Evolutionary conservation across 2,888 invertebrate genomes (phyloP), one percentile per base, ranked within the genome.

Genomic region (Pterobdella sp.): DNA sequence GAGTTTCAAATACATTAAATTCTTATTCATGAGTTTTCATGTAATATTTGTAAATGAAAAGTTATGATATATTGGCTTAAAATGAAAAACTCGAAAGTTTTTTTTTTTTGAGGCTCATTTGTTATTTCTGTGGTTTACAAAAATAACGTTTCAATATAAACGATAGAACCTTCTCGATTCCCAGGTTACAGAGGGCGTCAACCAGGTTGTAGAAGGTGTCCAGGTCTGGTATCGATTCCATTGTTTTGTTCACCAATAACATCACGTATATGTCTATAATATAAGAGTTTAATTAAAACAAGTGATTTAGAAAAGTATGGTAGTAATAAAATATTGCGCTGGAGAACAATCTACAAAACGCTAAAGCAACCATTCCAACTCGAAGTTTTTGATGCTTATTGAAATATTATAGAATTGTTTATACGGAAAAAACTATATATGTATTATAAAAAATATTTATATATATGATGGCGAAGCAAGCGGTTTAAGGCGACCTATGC

Each of bases 131-230:
- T n/a, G n/a, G n/a, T n/a, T n/a, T n/a, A n/a, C n/a, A n/a, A n/a
- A n/a, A n/a, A n/a, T n/a, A n/a, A n/a, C n/a, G n/a, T n/a, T n/a
- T n/a, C n/a, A n/a, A n/a, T n/a, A n/a, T n/a, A n/a, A 49, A 49
- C 52, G 52, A 49, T 26, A 10, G 65, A 4, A 83, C 79, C 32
- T 79, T 78, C 75, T 86, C 85, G 83, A 86, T 84, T 68, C 85
- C 86, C 67, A 85, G 94, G 78, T 94, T 94, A 82, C 97, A 96
- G 76, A 98, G 86, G 34, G 91, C 88, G 85, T 98, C 97, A 1
- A 94, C 92, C 82, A 97, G 92, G 84, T 98, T 96, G 82, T 96
- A 98, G 85, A 95, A 98, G 31, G 92, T 91, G 82, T 97, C 94
- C 84, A 94, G 92, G 84, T 95, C 94, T 0, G 92, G 92, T 71